Evolutionary conservation across 2,113 vertebrate species (phyloP), one percentile per base, ranked within the genome.

Genomic region (Beaufortia kweichowensis): DNA sequence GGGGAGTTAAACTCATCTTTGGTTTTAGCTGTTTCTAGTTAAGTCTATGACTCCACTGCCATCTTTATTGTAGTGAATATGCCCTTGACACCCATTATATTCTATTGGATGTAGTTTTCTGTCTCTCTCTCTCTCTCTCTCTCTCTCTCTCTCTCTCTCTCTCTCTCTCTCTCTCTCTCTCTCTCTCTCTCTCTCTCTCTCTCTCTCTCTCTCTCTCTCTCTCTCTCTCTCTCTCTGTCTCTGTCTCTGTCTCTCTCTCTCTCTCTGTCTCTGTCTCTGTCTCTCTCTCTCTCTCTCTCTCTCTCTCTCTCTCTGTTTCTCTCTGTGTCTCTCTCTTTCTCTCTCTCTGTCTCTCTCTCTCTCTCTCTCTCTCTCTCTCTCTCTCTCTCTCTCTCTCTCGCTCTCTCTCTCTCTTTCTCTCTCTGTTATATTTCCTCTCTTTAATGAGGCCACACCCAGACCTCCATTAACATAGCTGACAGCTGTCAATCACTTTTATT

Each of bases 401-500:
- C 9, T 39, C 8, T 39, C 11, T 39, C 8, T 35, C 6, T 35
- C n/a, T n/a, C n/a, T n/a, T n/a, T 31, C 48, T 17, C 43, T 24
- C n/a, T 15, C n/a, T 23, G 21, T 5, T 26, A 35, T 61, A 29
- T 46, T 26, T 4, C 53, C 62, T 28, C 63, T 9, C 33, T 59
- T 56, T 56, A 39, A 29, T n/a, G 39, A 43, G 39, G 48, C 48
- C 62, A 57, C 62, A 28, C 62, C 62, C 33, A 39, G 29, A 56
- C 46, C 5, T 56, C 33, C 19, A 57, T 23, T 8, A 5, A 76
- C 11, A 39, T 39, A 35, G 65, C 39, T 41, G 75, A 57, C 33
- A 77, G 63, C 64, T 68, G 31, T 67, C 63, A 56, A 31, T 77
- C 50, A 71, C 23, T 10, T 56, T 57, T 59, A 3, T 10, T n/a